A percentile compares a stretch with the other conserved stretches of the same genome.
phyloP scores from a whole-genome alignment of 2,113 vertebrate genomes.

The Pica pica region DNA sequence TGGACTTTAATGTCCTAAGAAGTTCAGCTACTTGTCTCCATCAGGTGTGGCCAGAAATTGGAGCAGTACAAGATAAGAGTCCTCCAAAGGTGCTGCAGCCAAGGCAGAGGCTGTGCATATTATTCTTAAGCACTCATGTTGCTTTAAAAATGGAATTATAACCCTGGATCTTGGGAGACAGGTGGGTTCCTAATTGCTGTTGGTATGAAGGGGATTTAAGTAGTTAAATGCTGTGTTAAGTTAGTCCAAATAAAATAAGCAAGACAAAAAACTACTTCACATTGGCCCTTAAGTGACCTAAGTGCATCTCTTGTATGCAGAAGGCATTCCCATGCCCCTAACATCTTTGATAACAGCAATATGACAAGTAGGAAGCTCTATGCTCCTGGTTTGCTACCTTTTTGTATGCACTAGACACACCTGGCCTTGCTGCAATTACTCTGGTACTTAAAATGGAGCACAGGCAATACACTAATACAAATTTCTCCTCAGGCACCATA shows the following conservation, averaged over 20 bases:
- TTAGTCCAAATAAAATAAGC: background rate
- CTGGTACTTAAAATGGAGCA: background rate
- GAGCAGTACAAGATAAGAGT: background rate
- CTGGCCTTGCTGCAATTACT: background rate
- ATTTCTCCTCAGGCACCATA: background rate
- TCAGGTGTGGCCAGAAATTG: background rate
- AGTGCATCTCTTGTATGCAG: background rate
- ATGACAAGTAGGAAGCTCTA: background rate
- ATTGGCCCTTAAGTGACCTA: background rate
- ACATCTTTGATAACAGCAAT: background rate
- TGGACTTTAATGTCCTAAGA: background rate
- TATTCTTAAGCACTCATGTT: background rate
- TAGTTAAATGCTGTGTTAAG: background rate
- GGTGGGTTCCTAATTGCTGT: background rate
- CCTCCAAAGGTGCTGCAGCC: background rate
- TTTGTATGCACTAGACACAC: background rate
- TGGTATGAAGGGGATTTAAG: background rate
- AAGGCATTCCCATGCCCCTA: background rate
- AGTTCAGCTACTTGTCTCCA: background rate
- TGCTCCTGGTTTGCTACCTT: background rate
- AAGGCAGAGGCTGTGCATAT: background rate
- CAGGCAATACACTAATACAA: background rate
- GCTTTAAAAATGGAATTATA: background rate
- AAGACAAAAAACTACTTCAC: background rate
- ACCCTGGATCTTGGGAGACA: background rate